Evolutionary conservation across 2,797 vertebrate species (phyloP), one percentile per base, ranked within the genome.

Genomic region (Cryptoprocta ferox): DNA sequence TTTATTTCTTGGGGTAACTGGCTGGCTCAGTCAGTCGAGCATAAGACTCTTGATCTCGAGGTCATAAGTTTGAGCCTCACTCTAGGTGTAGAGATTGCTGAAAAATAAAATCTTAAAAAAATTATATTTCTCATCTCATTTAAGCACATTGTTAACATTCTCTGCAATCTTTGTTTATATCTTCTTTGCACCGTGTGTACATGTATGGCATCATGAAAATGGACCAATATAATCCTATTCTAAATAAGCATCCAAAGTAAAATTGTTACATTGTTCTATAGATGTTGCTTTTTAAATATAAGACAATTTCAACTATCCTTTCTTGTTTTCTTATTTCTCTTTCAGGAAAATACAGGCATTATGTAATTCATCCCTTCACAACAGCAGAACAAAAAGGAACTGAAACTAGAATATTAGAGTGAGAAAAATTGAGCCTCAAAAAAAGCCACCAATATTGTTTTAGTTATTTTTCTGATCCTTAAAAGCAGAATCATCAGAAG

Each of bases 301-400:
- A 53, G 83, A 79, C 48, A 56, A 91, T 73, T 85, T 86, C 56
- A 97, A 87, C 53, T 63, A 81, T 70, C 32, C 90, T 85, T 19
- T 65, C 68, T 94, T 85, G 30, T 91, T 95, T 96, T 79, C 39
- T 61, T 88, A 89, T 84, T 95, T 93, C 53, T 97, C 78, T 95
- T 97, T 90, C 35, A 94, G 30, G 21, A 16, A 92, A 95, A 92
- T 30, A 50, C 12, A 93, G 39, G 48, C 63, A 76, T n/a, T 70
- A 86, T 78, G 81, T 88, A 85, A 90, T 24, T 32, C 7, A 96
- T n/a, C 37, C 45, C 87, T 56, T 80, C 48, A 95, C 26, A 95
- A 95, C 16, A 93, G 32, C 2, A 80, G 42, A 85, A 91, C 0
- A 39, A 96, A 97, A 97, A 79, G 39, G 71, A 81, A 30, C 10